phyloP scores from a whole-genome alignment of 2,797 vertebrate species.

The Sardinella longiceps region DNA sequence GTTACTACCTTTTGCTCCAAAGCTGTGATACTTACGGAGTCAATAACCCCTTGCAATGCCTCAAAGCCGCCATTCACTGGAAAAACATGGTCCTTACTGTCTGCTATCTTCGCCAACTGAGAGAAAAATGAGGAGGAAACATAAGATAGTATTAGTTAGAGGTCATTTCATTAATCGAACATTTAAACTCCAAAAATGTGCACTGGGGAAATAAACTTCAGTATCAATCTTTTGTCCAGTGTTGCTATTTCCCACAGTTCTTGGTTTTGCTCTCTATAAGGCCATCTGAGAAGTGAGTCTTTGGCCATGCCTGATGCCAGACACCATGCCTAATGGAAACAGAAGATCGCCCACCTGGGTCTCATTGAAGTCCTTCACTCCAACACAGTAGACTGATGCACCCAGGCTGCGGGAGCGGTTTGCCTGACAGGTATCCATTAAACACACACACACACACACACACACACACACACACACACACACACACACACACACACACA shows the following conservation, averaged over 20 bases:
- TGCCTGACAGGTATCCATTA: conserved; percentile 77
- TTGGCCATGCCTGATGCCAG: not conserved
- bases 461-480: not conserved
- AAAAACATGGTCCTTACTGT: conserved; percentile 96
- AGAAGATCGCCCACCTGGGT: conserved; percentile 84
- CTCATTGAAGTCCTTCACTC: conserved; percentile 99
- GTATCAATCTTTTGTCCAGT: not conserved
- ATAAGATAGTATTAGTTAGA: conserved; percentile 13
- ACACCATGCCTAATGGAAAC: conserved; percentile 7
- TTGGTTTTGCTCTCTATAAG: not conserved
- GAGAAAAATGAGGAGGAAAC: conserved; percentile 22
- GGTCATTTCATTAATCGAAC: not conserved
- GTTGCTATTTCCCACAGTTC: not conserved
- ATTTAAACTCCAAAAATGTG: not conserved
- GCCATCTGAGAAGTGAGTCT: not conserved
- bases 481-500: not conserved
- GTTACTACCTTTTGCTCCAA: not conserved
- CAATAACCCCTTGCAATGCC: conserved; percentile 93
- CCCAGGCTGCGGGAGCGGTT: conserved; percentile 93
- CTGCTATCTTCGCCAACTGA: conserved; percentile 95
- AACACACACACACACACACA: conserved; percentile 16
- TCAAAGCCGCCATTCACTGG: conserved; percentile 96
- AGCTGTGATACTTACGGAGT: conserved; percentile 82
- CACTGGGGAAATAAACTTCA: not conserved
- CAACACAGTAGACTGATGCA: conserved; percentile 95